These are phyloP conservation scores for Mechanitis messenoides DNA, from an alignment of 2,888 invertebrate species.

Conservation along the genomic window DNA sequence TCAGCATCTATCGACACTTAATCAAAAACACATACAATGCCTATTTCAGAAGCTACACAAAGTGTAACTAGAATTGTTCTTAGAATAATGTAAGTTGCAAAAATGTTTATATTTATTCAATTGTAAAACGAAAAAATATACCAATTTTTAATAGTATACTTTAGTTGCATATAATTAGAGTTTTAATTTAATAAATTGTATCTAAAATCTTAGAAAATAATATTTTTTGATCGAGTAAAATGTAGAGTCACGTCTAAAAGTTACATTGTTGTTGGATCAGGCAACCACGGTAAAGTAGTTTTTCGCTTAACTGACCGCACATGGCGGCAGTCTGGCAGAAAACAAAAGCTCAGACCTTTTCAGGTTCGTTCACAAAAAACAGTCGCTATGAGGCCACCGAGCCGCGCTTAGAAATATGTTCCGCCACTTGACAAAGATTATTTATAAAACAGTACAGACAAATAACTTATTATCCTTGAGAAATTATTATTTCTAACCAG, in stretches of 20 bases:
- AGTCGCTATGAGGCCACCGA: constrained; percentile 52
- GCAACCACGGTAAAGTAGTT: constrained; percentile 6
- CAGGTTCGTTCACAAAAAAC: constrained; percentile 65
- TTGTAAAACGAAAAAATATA: not conserved
- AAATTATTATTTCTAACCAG: no score
- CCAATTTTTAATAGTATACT: no score
- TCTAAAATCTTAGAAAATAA: not conserved
- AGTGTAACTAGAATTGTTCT: not conserved
- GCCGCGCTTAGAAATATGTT: constrained; percentile 39
- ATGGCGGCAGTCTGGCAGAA: constrained; percentile 46
- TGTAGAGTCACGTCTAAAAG: not conserved
- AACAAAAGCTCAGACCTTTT: constrained; percentile 66
- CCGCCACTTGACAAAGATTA: constrained; percentile 44
- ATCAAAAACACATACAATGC: constrained; percentile 21
- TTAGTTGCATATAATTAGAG: no score
- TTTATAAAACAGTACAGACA: constrained; percentile 3
- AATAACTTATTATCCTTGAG: not conserved
- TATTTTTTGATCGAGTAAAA: not conserved
- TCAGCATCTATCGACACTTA: constrained; percentile 32
- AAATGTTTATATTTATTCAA: not conserved
- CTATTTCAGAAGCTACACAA: constrained; percentile 8
- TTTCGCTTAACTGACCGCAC: constrained; percentile 21
- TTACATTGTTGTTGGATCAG: not conserved
- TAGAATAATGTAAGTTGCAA: not conserved
- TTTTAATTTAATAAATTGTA: no score